Evolutionary conservation across 2,888 invertebrate genomes (phyloP), one percentile per base, ranked within the genome.

Genomic region (Andrena hattorfiana): DNA sequence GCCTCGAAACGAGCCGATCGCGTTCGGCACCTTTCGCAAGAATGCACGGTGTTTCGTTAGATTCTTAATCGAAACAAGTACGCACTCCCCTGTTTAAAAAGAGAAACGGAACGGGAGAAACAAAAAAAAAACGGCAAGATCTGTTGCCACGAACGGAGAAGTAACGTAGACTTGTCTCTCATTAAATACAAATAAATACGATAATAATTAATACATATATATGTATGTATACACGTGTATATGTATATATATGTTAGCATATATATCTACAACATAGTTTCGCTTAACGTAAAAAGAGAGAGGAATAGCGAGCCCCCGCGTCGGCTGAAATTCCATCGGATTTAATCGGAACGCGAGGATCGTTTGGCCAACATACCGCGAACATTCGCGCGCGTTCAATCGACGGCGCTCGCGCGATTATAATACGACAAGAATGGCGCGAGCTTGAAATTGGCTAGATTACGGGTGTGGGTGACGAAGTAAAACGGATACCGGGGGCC

Each of bases 111-210:
- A 56, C 20, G 23, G 51, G 32, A 54, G 42, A 69, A 68, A 67
- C 2, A 35, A 42, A 60, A 16, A 10, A 28, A 62, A 23, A 54
- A 42, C 1, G n/a, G 28, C 28, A 63, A 56, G 30, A 13, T n/a
- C 10, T 30, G 23, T 5, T n/a, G 62, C 42, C 54, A 35, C 35
- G 51, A 49, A 54, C 26, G 8, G 23, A 77, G 30, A 35, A 35
- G 10, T 63, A 69, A 63, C 23, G 59, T n/a, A 59, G 23, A 62
- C 32, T 26, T 20, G 7, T 59, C 54, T 16, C 51, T 49, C 30
- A 1, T 69, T 71, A 71, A 67, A 80, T 82, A 76, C n/a, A 63
- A 80, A 82, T 82, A 82, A 82, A 82, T 63, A 73, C n/a, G 35
- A 49, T 78, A 59, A 68, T 66, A 26, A 66, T 59, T 60, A 60